Conservation (phyloP, 1,140 invertebrate genomes). For the Drosophila seguyi region DNA sequence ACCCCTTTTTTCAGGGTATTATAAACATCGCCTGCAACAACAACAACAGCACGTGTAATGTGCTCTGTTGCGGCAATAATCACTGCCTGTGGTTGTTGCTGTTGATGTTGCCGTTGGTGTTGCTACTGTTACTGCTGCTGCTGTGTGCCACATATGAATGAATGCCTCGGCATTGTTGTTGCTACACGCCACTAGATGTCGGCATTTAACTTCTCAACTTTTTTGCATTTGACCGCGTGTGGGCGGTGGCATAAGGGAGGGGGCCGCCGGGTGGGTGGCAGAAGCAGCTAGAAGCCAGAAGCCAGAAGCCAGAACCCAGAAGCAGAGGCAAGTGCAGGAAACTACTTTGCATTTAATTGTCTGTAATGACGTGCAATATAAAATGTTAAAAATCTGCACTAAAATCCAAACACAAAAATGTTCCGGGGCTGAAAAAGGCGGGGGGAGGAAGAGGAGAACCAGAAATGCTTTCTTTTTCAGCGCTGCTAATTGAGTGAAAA, state of each 20-base stretch:
- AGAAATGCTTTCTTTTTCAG: slow-evolving; percentile 40
- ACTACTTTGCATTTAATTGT: slow-evolving; percentile 86
- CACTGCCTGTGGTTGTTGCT: slow-evolving; percentile 55
- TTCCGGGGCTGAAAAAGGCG: not conserved
- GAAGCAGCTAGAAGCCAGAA: slow-evolving; percentile 24
- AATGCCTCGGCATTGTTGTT: slow-evolving; percentile 72
- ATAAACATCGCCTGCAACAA: slow-evolving; percentile 66
- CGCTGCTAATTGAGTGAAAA: slow-evolving; percentile 56
- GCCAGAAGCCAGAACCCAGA: not conserved
- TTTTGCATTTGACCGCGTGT: slow-evolving; percentile 69
- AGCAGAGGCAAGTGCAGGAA: slow-evolving; percentile 80
- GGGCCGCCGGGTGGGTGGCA: slow-evolving; percentile 1
- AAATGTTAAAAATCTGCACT: slow-evolving; percentile 83
- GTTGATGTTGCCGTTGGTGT: slow-evolving; percentile 42
- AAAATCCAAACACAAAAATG: slow-evolving; percentile 62
- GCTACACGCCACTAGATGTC: slow-evolving; percentile 77
- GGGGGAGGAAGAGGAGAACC: not conserved
- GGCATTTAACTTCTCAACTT: slow-evolving; percentile 83
- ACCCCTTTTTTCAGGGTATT: slow-evolving; percentile 17
- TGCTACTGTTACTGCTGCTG: slow-evolving; percentile 32
- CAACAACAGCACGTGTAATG: slow-evolving; percentile 73
- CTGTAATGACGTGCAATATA: slow-evolving; percentile 85
- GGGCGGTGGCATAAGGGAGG: slow-evolving; percentile 49
- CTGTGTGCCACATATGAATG: slow-evolving; percentile 77
- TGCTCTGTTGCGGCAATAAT: slow-evolving; percentile 84